These are phyloP conservation scores for Propithecus coquereli DNA, from an alignment of 2,113 vertebrate species.

Conservation along the genomic window DNA sequence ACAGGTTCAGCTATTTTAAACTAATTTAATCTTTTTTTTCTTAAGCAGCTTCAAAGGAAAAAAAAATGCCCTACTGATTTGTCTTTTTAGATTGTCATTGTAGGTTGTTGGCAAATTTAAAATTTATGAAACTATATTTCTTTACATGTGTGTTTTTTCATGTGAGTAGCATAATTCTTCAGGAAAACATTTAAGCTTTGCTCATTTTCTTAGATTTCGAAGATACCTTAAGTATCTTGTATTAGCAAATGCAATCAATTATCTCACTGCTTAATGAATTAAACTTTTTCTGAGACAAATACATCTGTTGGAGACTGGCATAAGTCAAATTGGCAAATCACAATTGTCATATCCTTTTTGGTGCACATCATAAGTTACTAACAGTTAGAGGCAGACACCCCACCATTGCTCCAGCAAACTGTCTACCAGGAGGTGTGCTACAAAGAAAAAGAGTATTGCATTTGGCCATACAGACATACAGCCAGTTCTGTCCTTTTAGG, in stretches of 20 bases:
- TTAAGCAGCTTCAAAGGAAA: not conserved
- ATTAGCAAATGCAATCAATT: fast-evolving
- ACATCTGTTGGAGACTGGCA: not conserved
- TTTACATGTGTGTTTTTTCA: not conserved
- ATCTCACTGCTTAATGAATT: not conserved
- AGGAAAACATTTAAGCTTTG: not conserved
- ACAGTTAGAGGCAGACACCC: fast-evolving
- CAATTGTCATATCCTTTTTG: too few species aligned
- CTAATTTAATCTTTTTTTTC: not conserved
- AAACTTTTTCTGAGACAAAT: not conserved
- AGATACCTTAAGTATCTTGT: not conserved
- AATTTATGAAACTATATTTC: not conserved
- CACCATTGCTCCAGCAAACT: not conserved
- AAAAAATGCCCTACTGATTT: not conserved
- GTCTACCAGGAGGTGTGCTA: too few species aligned
- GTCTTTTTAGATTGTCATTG: not conserved
- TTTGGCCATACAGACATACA: fast-evolving
- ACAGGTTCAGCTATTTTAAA: not conserved
- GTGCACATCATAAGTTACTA: not conserved
- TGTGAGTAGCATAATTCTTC: not conserved
- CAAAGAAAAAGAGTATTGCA: not conserved
- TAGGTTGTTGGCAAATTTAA: not conserved
- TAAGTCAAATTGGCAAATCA: fast-evolving
- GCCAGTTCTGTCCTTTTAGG: too few species aligned
- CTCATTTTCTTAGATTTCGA: not conserved